phyloP scores from a whole-genome alignment of 2,797 vertebrate genomes.

The Furcifer pardalis region DNA sequence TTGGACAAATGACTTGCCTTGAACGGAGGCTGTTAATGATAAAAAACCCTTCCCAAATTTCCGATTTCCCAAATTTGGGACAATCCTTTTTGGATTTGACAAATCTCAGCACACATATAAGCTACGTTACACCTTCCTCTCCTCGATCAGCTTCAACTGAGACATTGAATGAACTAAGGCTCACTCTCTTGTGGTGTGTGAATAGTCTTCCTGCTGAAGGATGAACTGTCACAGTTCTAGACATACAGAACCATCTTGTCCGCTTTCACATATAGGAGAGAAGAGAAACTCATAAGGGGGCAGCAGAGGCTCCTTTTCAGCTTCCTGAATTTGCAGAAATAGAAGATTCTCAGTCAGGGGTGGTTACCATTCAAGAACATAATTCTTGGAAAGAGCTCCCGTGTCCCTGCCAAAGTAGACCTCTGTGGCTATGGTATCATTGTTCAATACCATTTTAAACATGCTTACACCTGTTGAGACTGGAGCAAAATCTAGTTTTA shows the following conservation, averaged over 20 bases:
- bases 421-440: too few relatives aligned
- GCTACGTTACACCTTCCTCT: conserved; percentile 31
- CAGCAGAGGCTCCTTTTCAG: neutral
- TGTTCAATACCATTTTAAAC: conserved; percentile 21
- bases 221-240: too few relatives aligned
- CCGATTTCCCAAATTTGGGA: neutral
- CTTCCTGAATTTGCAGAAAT: neutral
- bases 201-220: neutral
- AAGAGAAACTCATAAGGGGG: neutral
- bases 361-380: neutral
- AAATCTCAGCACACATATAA: neutral
- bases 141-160: conserved; percentile 8
- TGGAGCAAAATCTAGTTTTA: neutral
- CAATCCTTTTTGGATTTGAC: conserved; percentile 23
- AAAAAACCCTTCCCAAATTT: neutral
- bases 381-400: conserved; percentile 18
- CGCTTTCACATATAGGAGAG: neutral
- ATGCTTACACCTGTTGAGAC: conserved; percentile 7
- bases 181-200: neutral
- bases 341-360: conserved; percentile 20
- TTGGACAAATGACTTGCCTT: neutral
- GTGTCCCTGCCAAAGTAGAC: neutral
- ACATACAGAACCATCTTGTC: neutral
- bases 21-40: neutral
- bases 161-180: neutral